Evolutionary conservation across 2,888 invertebrate species (phyloP).

Genomic region (Harpalus rufipes): DNA sequence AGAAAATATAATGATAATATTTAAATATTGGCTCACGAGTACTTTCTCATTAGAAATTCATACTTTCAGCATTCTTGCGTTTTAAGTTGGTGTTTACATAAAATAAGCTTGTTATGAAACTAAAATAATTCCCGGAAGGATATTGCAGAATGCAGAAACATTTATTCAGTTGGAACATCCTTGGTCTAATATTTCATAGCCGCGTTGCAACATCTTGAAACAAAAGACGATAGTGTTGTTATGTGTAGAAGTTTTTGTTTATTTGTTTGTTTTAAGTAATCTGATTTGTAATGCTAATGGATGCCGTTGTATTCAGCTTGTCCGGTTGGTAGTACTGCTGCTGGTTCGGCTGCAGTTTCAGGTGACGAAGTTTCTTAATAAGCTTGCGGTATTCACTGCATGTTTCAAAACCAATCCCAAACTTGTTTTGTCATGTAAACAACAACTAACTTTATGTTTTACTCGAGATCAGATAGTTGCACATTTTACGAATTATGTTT

Average conservation of each 20-base stretch:
- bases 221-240: conserved; percentile 37
- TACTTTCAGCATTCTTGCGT: neutral
- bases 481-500: neutral
- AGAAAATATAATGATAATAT: no score
- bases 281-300: conserved; percentile 44
- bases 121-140: conserved; percentile 11
- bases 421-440: conserved; percentile 38
- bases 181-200: conserved; percentile 36
- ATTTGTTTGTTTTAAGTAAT: conserved; percentile 28
- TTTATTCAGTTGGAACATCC: conserved; percentile 44
- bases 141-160: conserved; percentile 36
- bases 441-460: conserved; percentile 26
- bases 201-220: conserved; percentile 23
- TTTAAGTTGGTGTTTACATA: neutral
- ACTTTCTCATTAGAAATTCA: neutral
- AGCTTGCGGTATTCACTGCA: conserved; percentile 38
- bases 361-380: conserved; percentile 45
- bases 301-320: conserved; percentile 34
- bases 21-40: no score
- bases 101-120: conserved; percentile 29
- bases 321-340: neutral
- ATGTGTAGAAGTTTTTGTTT: conserved; percentile 36
- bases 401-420: conserved; percentile 25
- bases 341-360: conserved; percentile 31
- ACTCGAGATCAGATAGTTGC: neutral